Base-by-base conservation (phyloP, 2,797 vertebrate species). In the Apogon hyalosoma region DNA sequence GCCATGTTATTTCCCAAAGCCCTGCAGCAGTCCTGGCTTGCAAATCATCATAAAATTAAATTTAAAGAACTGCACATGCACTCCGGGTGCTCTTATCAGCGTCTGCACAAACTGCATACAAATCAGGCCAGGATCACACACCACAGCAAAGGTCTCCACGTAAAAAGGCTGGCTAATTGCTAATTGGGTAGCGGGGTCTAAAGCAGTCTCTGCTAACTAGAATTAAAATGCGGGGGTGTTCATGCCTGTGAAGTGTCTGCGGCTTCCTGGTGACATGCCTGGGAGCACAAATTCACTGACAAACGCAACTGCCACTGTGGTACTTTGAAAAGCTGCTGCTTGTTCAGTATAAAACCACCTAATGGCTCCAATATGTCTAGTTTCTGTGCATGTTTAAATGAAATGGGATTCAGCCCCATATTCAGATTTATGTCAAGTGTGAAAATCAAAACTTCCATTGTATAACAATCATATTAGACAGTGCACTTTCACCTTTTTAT, bases 31-130 rank as follows among this genome's bases (percentile, higher is more conserved):
- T 82, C 73, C 80, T 87, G 84, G 85, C 87, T 90, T 90, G 89
- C 85, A 90, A 92, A 90, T 92, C 83, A 89, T 90, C 86, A 89
- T 80, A 83, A 90, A 92, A 92, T 91, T 86, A 82, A 84, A 90
- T 90, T 89, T 88, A 75, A 87, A 89, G 87, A 90, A 87, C 74
- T 84, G 87, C 68, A 86, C 79, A 88, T 92, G 84, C 80, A 88
- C 88, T 87, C 79, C 49, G 74, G 86, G 67, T 80, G 70, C 74
- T 88, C 88, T 92, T 94, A 92, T 92, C 90, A 84, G 85, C 50
- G 72, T 87, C 80, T 88, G 87, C 87, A 92, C 88, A 91, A 91
- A 87, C 82, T 63, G 90, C 90, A 91, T 90, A 92, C 85, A 91
- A 90, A 94, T 92, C 90, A 90, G 85, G 77, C 77, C 53, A 42